A percentile compares a stretch with the other conserved stretches of the same genome.
Evolutionary conservation across 2,888 invertebrate genomes (phyloP).

Genomic region (Acheta domesticus): DNA sequence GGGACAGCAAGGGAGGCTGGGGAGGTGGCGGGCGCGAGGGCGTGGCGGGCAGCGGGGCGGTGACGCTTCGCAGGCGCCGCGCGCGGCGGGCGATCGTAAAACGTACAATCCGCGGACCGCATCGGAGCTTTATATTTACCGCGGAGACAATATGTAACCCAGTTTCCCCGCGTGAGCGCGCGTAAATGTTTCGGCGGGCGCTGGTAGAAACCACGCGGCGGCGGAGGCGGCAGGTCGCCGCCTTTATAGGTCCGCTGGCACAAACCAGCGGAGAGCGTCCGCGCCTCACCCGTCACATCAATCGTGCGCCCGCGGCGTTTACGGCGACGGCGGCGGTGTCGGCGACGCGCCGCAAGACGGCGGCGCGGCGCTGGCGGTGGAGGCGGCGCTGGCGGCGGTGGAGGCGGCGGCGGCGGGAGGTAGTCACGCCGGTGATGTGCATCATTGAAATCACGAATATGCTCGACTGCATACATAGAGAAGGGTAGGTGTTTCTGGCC

Average conservation of each 20-base stretch:
- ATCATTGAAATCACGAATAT: too few relatives aligned
- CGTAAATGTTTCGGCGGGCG: not conserved
- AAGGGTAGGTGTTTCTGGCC: too few relatives aligned
- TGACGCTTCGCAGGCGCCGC: too few relatives aligned
- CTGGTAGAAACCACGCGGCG: not conserved
- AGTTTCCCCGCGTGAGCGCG: not conserved
- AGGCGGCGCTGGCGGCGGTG: not conserved
- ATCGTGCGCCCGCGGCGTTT: not conserved
- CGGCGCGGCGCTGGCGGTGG: not conserved
- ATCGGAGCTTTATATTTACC: not conserved
- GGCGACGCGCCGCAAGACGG: not conserved
- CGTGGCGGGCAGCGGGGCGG: too few relatives aligned
- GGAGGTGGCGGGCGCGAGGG: too few relatives aligned
- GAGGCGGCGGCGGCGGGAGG: too few relatives aligned
- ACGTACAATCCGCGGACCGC: not conserved
- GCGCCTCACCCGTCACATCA: conserved; percentile 9
- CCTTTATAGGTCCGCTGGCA: conserved; percentile 5
- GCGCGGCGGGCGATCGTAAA: too few relatives aligned
- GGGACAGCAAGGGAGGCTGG: too few relatives aligned
- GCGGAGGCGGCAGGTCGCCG: not conserved
- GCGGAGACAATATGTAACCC: not conserved
- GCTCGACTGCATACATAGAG: too few relatives aligned
- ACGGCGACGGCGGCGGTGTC: not conserved
- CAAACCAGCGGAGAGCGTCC: not conserved
- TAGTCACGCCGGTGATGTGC: too few relatives aligned